A percentile compares a stretch with the other conserved stretches of the same genome.
Conservation (phyloP, 92 coral and sea anemone genomes). For the Bergia puertoricense region DNA sequence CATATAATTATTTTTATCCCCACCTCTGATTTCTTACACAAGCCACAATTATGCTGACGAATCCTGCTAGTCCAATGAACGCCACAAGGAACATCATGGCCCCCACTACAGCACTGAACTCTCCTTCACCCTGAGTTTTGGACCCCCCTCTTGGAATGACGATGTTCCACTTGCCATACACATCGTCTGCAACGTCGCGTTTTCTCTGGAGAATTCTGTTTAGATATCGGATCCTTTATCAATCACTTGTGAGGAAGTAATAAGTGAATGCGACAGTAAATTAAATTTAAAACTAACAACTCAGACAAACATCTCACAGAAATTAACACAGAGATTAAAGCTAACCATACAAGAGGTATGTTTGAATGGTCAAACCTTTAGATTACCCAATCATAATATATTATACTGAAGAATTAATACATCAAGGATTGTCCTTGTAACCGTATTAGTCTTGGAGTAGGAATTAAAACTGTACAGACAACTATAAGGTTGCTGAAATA, state of each 20-base stretch:
- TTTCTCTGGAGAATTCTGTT: slow-evolving; percentile 46
- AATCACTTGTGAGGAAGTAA: not conserved
- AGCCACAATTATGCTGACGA: slow-evolving; percentile 57
- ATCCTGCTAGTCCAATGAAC: slow-evolving; percentile 71
- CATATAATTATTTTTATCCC: not conserved
- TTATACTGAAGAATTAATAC: no score
- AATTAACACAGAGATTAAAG: no score
- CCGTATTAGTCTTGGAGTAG: no score
- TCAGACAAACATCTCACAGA: no score
- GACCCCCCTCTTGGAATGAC: slow-evolving; percentile 24
- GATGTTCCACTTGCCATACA: slow-evolving; percentile 55
- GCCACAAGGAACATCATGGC: slow-evolving; percentile 63
- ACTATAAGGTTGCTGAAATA: no score
- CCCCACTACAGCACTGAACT: slow-evolving; percentile 71
- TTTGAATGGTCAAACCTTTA: no score
- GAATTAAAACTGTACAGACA: no score
- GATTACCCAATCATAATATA: no score
- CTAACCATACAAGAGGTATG: no score
- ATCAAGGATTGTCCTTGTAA: no score
- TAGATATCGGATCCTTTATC: not conserved
- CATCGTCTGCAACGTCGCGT: slow-evolving; percentile 17
- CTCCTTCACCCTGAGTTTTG: slow-evolving; percentile 25
- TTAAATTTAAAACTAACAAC: no score
- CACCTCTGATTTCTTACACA: slow-evolving; percentile 64
- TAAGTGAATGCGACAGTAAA: no score